phyloP scores from a whole-genome alignment of 2,113 vertebrate species.

The Mus spicilegus region DNA sequence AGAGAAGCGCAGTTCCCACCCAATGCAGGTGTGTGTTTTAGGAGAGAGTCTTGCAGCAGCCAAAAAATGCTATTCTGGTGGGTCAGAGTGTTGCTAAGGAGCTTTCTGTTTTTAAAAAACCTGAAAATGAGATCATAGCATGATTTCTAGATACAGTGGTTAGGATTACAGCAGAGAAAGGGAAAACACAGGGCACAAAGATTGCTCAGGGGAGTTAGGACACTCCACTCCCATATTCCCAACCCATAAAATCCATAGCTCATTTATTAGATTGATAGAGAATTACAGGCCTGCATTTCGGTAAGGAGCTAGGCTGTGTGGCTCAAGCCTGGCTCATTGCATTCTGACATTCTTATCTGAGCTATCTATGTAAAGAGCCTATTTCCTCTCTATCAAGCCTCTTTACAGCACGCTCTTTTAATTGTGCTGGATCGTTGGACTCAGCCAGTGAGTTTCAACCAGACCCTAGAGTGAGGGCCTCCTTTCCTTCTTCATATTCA shows the following conservation, averaged over 20 bases:
- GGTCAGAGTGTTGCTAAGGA: not conserved
- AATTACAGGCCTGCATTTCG: not conserved
- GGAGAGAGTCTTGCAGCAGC: too few relatives aligned
- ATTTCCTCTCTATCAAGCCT: too few relatives aligned
- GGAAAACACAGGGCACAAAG: not conserved
- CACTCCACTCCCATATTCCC: not conserved
- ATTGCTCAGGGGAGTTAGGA: not conserved
- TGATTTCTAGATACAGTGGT: not conserved
- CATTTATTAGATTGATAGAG: not conserved
- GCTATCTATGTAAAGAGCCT: not conserved
- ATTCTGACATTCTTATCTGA: not conserved
- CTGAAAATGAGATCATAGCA: not conserved
- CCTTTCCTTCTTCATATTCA: not conserved
- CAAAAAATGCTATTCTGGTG: not conserved
- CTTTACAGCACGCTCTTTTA: not conserved
- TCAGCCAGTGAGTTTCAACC: not conserved
- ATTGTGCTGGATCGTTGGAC: not conserved
- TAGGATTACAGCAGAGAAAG: not conserved
- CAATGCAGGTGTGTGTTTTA: not conserved
- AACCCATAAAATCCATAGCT: not conserved
- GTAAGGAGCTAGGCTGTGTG: not conserved
- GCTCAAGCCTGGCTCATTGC: not conserved
- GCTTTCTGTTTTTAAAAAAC: not conserved
- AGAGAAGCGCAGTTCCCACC: not conserved
- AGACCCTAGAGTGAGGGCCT: not conserved